These are phyloP conservation scores for Peromyscus nudipes DNA, from an alignment of 2,797 vertebrate species.

Conservation along the genomic window DNA sequence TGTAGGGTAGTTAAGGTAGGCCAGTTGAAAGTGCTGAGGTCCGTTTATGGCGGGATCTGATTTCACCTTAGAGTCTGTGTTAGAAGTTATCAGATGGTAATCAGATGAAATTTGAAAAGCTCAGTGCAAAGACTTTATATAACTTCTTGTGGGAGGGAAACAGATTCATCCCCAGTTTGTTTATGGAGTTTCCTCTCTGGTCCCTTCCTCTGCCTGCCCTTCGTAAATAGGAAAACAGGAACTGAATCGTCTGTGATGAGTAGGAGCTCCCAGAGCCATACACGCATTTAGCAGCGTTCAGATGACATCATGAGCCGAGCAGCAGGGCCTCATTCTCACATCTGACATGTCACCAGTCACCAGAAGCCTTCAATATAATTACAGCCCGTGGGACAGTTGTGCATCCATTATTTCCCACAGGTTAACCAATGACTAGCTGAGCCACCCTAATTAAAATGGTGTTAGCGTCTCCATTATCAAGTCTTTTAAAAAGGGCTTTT, in stretches of 20 bases:
- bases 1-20: slow-evolving; percentile 11
- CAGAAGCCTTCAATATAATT: slow-evolving; percentile 52
- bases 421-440: slow-evolving; percentile 56
- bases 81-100: background rate
- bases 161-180: slow-evolving; percentile 61
- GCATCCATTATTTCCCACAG: slow-evolving; percentile 60
- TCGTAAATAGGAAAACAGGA: slow-evolving; percentile 71
- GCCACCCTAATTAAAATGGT: slow-evolving; percentile 74
- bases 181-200: slow-evolving; percentile 71
- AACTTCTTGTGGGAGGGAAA: background rate
- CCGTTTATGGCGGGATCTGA: slow-evolving; percentile 1
- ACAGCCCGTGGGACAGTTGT: slow-evolving; percentile 66
- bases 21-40: background rate
- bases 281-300: background rate
- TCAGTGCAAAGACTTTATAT: slow-evolving; percentile 39
- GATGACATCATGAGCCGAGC: slow-evolving; percentile 41
- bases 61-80: slow-evolving; percentile 29
- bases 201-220: slow-evolving; percentile 61
- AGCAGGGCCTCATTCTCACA: slow-evolving; percentile 24
- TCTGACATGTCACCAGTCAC: slow-evolving; percentile 62
- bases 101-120: slow-evolving; percentile 27
- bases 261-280: slow-evolving; percentile 52
- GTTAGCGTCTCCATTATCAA: slow-evolving; percentile 67
- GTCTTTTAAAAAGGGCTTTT: slow-evolving; percentile 63
- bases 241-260: slow-evolving; percentile 58